Percentiles rank a stretch among this genome's conserved stretches.
Conservation (phyloP, 2,888 invertebrate genomes). For the Leptarthrus brevirostris region DNA sequence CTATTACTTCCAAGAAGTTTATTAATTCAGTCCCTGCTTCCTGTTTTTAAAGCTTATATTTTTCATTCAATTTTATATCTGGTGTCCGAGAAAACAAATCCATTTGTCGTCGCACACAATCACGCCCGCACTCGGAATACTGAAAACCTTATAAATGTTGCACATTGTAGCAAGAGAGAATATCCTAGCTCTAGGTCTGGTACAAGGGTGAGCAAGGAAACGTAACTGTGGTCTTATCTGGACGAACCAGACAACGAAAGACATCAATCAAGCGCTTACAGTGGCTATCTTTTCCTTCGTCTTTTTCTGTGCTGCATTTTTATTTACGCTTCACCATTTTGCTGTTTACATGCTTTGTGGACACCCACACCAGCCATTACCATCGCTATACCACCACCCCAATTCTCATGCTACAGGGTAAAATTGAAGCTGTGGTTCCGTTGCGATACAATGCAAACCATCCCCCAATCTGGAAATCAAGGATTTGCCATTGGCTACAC, state of each 20-base stretch:
- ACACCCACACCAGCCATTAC: slow-evolving; percentile 1
- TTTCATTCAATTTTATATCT: slow-evolving; percentile 6
- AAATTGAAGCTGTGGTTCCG: neutral
- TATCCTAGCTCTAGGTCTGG: neutral
- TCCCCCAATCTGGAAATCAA: slow-evolving; percentile 27
- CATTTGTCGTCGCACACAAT: slow-evolving; percentile 1
- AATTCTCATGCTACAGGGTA: neutral
- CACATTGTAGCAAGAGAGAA: slow-evolving; percentile 23
- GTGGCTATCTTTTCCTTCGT: slow-evolving; percentile 37
- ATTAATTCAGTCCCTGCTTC: too few relatives aligned
- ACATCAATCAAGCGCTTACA: slow-evolving; percentile 52
- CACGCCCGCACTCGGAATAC: neutral
- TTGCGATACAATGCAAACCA: slow-evolving; percentile 28
- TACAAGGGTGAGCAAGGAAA: slow-evolving; percentile 1
- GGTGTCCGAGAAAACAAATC: slow-evolving; percentile 25
- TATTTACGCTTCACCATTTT: slow-evolving; percentile 45
- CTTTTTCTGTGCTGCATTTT: slow-evolving; percentile 34
- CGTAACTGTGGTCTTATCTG: slow-evolving; percentile 46
- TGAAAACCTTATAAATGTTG: slow-evolving; percentile 9
- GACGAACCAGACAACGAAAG: slow-evolving; percentile 48
- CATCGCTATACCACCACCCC: neutral
- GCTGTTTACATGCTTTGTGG: slow-evolving; percentile 32
- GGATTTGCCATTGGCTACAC: slow-evolving; percentile 47
- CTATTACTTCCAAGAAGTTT: too few relatives aligned
- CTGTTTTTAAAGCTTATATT: neutral